Conservation (phyloP, 1,140 invertebrate genomes). For the Amyelois transitella region DNA sequence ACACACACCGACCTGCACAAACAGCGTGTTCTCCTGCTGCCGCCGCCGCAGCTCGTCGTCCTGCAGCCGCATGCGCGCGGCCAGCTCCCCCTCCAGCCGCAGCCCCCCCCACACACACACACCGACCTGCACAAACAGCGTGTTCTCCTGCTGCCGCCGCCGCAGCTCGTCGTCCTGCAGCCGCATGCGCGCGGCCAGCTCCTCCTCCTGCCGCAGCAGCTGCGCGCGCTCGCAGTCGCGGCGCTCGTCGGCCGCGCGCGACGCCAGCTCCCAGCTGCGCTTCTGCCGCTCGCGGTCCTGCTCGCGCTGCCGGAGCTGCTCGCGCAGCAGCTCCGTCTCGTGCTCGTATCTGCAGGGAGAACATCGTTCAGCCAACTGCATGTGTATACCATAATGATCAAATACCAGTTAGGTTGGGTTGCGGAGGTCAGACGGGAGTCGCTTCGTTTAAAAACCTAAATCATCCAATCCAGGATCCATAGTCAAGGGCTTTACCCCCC, state of each 20-base stretch:
- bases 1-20: conserved; percentile 90
- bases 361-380: neutral
- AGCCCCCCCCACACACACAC: no score
- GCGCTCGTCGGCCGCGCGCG: conserved; percentile 87
- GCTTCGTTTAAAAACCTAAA: no score
- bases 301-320: conserved; percentile 89
- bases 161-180: conserved; percentile 88
- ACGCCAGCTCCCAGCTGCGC: conserved; percentile 90
- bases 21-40: conserved; percentile 87
- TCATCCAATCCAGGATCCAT: no score
- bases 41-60: conserved; percentile 88
- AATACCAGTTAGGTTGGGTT: no score
- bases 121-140: conserved; percentile 87
- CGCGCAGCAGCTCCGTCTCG: conserved; percentile 62
- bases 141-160: conserved; percentile 87
- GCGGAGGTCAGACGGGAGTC: no score
- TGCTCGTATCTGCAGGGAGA: conserved; percentile 50
- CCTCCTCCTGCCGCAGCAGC: conserved; percentile 82
- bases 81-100: conserved; percentile 84
- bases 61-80: conserved; percentile 83
- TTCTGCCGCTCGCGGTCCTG: conserved; percentile 90
- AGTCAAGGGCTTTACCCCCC: no score
- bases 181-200: conserved; percentile 84
- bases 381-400: no score
- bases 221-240: conserved; percentile 83